A percentile compares a stretch with the other conserved stretches of the same genome.
phyloP scores from a whole-genome alignment of 2,888 invertebrate genomes.

The Campopleginae sp. region DNA sequence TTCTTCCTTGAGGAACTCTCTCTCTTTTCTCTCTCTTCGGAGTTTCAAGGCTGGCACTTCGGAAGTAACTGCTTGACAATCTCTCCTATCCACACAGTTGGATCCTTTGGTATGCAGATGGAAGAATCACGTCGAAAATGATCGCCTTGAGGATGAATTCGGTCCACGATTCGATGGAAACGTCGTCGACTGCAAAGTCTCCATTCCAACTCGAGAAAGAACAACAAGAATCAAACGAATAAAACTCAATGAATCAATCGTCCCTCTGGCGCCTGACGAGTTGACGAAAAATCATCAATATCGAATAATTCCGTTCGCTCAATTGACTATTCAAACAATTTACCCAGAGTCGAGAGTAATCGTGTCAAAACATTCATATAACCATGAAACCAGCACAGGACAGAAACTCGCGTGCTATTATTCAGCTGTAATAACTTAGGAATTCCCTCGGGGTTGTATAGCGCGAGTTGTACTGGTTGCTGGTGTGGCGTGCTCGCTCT shows the following conservation, averaged over 20 bases:
- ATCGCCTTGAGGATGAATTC: background rate
- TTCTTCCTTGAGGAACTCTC: slow-evolving; percentile 39
- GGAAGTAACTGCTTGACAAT: slow-evolving; percentile 45
- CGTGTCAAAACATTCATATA: slow-evolving; percentile 10
- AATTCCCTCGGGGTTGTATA: background rate
- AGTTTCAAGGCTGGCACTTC: slow-evolving; percentile 41
- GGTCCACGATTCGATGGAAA: background rate
- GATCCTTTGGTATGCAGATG: slow-evolving; percentile 62
- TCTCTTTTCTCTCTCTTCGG: slow-evolving; percentile 25
- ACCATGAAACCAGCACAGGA: slow-evolving; percentile 23
- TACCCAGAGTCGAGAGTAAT: slow-evolving; percentile 11
- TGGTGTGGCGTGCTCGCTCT: slow-evolving; percentile 27
- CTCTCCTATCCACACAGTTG: slow-evolving; percentile 25
- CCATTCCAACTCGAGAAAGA: background rate
- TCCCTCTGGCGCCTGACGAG: too few species aligned
- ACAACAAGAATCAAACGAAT: background rate
- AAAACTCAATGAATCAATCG: background rate
- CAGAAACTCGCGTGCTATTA: slow-evolving; percentile 27
- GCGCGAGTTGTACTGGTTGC: background rate
- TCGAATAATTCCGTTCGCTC: background rate
- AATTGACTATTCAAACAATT: slow-evolving; percentile 42
- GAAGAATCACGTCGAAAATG: background rate
- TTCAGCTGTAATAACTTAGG: slow-evolving; percentile 35
- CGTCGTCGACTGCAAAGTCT: background rate
- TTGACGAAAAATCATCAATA: background rate